Percentiles rank a stretch among this genome's conserved stretches.
phyloP scores from a whole-genome alignment of 35 echinoderm and acorn worm genomes.

The Anneissia japonica region DNA sequence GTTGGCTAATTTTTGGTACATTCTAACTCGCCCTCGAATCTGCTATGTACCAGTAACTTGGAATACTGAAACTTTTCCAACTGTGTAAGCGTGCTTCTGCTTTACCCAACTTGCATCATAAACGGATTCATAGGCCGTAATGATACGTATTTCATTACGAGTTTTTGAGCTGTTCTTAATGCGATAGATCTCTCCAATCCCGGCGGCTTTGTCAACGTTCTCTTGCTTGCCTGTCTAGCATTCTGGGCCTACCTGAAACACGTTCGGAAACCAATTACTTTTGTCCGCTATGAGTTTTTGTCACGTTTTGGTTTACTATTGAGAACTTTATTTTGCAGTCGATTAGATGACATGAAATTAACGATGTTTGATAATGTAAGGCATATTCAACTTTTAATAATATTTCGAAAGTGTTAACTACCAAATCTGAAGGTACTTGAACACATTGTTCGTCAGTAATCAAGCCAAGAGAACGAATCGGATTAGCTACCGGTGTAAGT shows the following conservation, averaged over 20 bases:
- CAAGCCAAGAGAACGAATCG: not conserved
- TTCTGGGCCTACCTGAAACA: not conserved
- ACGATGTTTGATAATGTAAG: conserved; percentile 1
- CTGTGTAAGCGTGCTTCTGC: not conserved
- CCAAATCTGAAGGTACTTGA: not conserved
- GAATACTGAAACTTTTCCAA: not conserved
- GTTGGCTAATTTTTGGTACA: not conserved
- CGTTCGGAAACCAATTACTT: not conserved
- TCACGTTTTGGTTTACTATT: not conserved
- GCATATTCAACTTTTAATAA: not conserved
- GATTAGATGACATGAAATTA: not conserved
- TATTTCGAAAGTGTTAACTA: conserved; percentile 2
- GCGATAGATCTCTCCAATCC: not conserved
- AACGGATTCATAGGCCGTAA: not conserved
- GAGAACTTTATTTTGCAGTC: not conserved
- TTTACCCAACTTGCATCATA: not conserved
- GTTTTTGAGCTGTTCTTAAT: not conserved
- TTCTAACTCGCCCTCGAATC: not conserved
- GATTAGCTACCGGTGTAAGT: not conserved
- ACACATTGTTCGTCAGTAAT: not conserved
- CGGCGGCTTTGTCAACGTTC: not conserved
- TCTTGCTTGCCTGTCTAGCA: not conserved
- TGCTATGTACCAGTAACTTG: not conserved
- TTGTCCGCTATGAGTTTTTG: not conserved
- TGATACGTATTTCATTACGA: not conserved